Evolutionary conservation across 1,140 invertebrate species (phyloP).

Genomic region (Apocrypta bakeri): DNA sequence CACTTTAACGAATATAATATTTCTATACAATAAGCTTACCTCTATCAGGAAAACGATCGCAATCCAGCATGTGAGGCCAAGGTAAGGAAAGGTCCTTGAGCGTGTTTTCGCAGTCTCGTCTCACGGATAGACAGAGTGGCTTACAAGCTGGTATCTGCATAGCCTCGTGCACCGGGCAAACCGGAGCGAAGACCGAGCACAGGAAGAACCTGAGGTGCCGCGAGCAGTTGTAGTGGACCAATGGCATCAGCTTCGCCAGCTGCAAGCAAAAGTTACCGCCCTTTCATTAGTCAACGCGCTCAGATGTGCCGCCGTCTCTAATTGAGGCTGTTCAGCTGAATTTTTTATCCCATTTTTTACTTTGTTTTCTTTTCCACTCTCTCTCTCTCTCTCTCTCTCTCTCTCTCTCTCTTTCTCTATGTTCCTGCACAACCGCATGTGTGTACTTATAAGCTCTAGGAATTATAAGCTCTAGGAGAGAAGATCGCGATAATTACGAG

Average conservation of each 20-base stretch:
- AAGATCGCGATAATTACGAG: no score
- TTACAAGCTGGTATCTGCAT: slow-evolving; percentile 91
- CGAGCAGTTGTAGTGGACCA: slow-evolving; percentile 91
- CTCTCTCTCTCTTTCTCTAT: background rate
- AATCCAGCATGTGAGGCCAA: slow-evolving; percentile 87
- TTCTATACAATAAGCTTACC: slow-evolving; percentile 58
- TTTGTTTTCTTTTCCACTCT: background rate
- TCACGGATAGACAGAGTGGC: slow-evolving; percentile 88
- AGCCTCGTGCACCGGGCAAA: slow-evolving; percentile 91
- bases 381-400: background rate
- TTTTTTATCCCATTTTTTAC: background rate
- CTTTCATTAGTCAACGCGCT: slow-evolving; percentile 46
- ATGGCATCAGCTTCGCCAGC: slow-evolving; percentile 84
- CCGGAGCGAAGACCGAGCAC: slow-evolving; percentile 93
- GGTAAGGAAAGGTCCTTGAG: slow-evolving; percentile 81
- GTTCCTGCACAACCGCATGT: no score
- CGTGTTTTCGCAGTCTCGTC: slow-evolving; percentile 84
- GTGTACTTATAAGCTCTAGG: no score
- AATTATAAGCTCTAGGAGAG: no score
- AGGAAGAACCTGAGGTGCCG: slow-evolving; percentile 90
- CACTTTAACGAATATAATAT: no score
- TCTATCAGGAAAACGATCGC: slow-evolving; percentile 72
- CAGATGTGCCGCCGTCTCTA: background rate
- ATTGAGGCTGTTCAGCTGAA: background rate
- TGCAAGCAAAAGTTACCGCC: slow-evolving; percentile 71